Base-by-base conservation (phyloP, 2,888 invertebrate species). In the Tenthredo mesomela region DNA sequence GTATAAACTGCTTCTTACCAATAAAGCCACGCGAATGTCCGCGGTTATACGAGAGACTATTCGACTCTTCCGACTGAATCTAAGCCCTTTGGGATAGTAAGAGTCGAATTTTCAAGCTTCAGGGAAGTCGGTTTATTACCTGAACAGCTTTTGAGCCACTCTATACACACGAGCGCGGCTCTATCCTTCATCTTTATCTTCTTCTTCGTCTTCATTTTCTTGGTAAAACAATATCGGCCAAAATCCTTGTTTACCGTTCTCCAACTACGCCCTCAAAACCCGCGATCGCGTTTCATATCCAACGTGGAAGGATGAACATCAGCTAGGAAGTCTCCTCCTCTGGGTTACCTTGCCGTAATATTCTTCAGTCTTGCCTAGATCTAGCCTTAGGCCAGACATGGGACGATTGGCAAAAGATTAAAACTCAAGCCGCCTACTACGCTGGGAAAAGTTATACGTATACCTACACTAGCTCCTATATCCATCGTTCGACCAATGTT, bases 371-470 rank as follows among this genome's bases (percentile, higher is more conserved):
- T 71, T 71, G 37, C 15, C 77, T 77, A 77, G 77, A 50, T 47
- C 33, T 9, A 25, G 77, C 78, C 78, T 21, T 29, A 15, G 78
- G 40, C 78, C 50, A 50, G 77, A 77, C 47, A 50, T 54, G 77
- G 50, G 18, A 77, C 77, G 77, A 29, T 80, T 80, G 80, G 80
- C 80, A 40, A 58, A 61, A 61, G 80, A 58, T 80, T 80, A 50
- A 80, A 80, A 58, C 61, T 21, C 61, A 61, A 80, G 40, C 80
- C 80, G 58, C 61, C 80, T 43, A 21, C 40, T 29, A 43, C 4
- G 43, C 21, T 1, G 10, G 40, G 37, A 70, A 70, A 70, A 70
- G 7, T 37, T 33, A 70, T 6, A 70, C 18, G 12, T n/a, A 37
- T 9, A 37, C 21, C 37, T 43, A 12, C 37, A 70, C 37, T 9